A percentile compares a stretch with the other conserved stretches of the same genome.
phyloP scores from a whole-genome alignment of 2,797 vertebrate genomes.

The Epinephelus coioides region DNA sequence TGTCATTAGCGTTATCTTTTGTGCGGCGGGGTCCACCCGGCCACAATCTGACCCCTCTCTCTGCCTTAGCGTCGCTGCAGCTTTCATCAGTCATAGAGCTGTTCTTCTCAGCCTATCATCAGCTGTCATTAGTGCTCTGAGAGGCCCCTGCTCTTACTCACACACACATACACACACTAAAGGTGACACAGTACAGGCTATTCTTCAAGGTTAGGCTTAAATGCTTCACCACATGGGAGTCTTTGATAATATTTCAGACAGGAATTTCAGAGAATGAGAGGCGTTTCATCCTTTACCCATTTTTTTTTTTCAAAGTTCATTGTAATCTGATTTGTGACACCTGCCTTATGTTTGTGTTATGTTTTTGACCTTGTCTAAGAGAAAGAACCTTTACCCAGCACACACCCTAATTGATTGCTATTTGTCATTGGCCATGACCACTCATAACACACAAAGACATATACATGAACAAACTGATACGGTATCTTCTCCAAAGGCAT shows the following conservation, averaged over 20 bases:
- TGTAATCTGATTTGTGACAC: slow-evolving; percentile 33
- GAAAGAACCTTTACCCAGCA: slow-evolving; percentile 63
- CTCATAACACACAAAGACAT: slow-evolving; percentile 41
- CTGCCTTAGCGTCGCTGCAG: slow-evolving; percentile 55
- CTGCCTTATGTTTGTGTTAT: slow-evolving; percentile 38
- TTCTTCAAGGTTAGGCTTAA: slow-evolving; percentile 65
- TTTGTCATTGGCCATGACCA: slow-evolving; percentile 72
- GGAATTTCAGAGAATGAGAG: slow-evolving; percentile 17
- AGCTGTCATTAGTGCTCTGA: slow-evolving; percentile 75
- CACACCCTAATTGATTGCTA: slow-evolving; percentile 73
- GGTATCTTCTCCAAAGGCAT: slow-evolving; percentile 77
- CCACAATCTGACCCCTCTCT: slow-evolving; percentile 63
- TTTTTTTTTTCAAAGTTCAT: slow-evolving; percentile 15
- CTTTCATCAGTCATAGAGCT: slow-evolving; percentile 77
- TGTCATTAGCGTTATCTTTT: slow-evolving; percentile 68
- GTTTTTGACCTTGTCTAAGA: slow-evolving; percentile 53
- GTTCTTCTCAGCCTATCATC: slow-evolving; percentile 77
- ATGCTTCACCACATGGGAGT: slow-evolving; percentile 35
- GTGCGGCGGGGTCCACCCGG: slow-evolving; percentile 28
- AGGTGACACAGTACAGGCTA: slow-evolving; percentile 53
- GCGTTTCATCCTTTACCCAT: slow-evolving; percentile 14
- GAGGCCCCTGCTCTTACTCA: slow-evolving; percentile 69
- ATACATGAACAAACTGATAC: slow-evolving; percentile 63
- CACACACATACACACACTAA: slow-evolving; percentile 24
- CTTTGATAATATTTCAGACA: slow-evolving; percentile 52